A percentile compares a stretch with the other conserved stretches of the same genome.
Evolutionary conservation across 2,113 vertebrate species (phyloP).

Genomic region (Leptobrachium ailaonicum): DNA sequence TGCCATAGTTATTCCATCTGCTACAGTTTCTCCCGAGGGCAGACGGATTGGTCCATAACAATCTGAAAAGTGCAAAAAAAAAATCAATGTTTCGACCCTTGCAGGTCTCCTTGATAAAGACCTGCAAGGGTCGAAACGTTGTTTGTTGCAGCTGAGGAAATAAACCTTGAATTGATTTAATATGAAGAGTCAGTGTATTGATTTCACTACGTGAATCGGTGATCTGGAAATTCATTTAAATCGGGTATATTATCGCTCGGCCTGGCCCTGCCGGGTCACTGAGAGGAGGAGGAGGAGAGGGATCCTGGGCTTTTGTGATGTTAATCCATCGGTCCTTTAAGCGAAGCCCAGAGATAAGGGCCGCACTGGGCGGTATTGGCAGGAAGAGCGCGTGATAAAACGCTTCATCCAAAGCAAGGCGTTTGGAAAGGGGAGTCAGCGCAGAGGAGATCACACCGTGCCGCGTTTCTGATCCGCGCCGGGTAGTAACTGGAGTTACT

Average conservation of each 20-base stretch:
- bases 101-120: too few relatives aligned
- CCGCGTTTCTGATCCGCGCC: neutral
- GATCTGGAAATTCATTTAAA: too few relatives aligned
- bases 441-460: neutral
- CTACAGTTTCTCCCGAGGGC: too few relatives aligned
- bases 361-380: neutral
- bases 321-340: neutral
- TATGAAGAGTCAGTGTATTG: neutral
- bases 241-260: too few relatives aligned
- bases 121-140: too few relatives aligned
- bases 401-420: neutral
- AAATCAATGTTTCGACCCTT: too few relatives aligned
- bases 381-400: neutral
- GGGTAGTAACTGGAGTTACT: neutral
- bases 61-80: too few relatives aligned
- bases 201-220: neutral
- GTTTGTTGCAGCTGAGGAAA: too few relatives aligned
- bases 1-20: too few relatives aligned
- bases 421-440: conserved; percentile 15
- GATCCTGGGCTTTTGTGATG: neutral
- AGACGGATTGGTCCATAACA: too few relatives aligned
- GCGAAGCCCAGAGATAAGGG: neutral
- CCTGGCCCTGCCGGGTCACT: neutral
- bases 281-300: neutral
- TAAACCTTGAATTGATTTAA: too few relatives aligned